Evolutionary conservation across 2,113 vertebrate species (phyloP).

Genomic region (Nesoenas mayeri): DNA sequence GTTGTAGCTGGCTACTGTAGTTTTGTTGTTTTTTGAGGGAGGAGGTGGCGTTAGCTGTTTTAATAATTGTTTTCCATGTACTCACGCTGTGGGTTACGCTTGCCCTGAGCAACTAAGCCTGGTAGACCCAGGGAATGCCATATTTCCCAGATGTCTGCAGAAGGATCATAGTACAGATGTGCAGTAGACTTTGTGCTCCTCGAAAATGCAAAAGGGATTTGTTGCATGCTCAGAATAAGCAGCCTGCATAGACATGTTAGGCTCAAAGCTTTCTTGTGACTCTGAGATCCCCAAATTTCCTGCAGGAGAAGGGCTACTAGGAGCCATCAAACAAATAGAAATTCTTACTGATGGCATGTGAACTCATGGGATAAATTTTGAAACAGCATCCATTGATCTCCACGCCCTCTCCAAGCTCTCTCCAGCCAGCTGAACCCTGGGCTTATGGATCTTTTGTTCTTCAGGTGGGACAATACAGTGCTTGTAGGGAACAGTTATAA

Average conservation of each 20-base stretch:
- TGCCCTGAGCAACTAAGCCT: background rate
- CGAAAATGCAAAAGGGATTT: background rate
- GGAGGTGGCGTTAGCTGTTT: background rate
- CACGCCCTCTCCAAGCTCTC: background rate
- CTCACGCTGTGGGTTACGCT: rapidly evolving
- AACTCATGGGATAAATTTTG: background rate
- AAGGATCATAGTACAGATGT: background rate
- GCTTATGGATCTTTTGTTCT: background rate
- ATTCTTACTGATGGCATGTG: background rate
- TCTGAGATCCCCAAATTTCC: background rate
- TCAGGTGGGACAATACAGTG: background rate
- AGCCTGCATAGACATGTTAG: background rate
- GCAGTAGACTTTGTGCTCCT: background rate
- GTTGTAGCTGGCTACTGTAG: background rate
- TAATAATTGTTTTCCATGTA: background rate
- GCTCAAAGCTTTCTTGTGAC: background rate
- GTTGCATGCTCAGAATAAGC: background rate
- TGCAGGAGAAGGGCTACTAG: background rate
- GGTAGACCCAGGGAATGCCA: background rate
- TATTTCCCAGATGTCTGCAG: rapidly evolving
- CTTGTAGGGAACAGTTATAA: background rate
- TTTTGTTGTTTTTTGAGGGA: background rate
- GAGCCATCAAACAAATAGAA: background rate
- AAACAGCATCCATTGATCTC: conserved; percentile 1
- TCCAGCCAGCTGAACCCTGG: background rate